Percentiles rank a stretch among this genome's conserved stretches.
phyloP scores from a whole-genome alignment of 2,113 vertebrate genomes.

The Podilymbus podiceps region DNA sequence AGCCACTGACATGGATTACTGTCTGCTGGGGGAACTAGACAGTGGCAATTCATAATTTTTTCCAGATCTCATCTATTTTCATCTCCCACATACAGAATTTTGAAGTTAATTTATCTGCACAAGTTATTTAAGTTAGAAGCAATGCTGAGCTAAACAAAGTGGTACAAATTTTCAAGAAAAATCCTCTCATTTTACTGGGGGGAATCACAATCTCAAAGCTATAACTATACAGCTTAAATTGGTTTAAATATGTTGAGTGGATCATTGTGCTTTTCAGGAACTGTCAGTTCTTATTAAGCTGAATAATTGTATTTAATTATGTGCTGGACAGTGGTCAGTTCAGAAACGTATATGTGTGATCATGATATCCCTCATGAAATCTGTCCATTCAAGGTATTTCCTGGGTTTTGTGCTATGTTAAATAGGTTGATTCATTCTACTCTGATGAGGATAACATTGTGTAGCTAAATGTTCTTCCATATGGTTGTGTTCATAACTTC shows the following conservation, averaged over 20 bases:
- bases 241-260: not conserved
- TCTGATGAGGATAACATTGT: not conserved
- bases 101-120: not conserved
- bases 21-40: not conserved
- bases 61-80: not conserved
- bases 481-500: not conserved
- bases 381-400: not conserved
- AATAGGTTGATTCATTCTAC: not conserved
- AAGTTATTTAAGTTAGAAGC: not conserved
- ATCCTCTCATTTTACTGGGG: not conserved
- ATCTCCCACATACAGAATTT: not conserved
- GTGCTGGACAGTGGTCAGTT: not conserved
- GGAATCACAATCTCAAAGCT: not conserved
- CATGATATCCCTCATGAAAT: not conserved
- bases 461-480: not conserved
- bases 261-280: not conserved
- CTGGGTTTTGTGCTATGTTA: not conserved
- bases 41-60: not conserved
- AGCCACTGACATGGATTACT: not conserved
- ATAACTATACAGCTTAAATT: not conserved
- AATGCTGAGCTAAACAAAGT: not conserved
- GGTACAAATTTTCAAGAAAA: not conserved
- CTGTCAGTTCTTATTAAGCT: conserved; percentile 12
- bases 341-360: not conserved
- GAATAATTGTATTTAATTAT: not conserved